Evolutionary conservation across 2,113 vertebrate genomes (phyloP), one percentile per base, ranked within the genome.

Genomic region (Ictidomys tridecemlineatus): DNA sequence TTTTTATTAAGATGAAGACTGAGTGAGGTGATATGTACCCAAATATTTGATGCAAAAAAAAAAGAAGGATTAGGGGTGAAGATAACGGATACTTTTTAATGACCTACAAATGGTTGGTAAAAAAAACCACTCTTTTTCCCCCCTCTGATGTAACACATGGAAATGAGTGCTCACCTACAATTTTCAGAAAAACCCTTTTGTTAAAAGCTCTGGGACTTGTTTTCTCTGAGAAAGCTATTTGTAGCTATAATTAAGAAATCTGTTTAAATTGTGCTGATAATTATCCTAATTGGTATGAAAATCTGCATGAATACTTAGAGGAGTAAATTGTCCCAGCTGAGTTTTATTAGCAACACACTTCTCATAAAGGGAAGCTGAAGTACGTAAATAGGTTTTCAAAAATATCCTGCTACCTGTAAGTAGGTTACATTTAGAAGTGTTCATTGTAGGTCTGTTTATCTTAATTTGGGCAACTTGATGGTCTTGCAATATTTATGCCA

Each of bases 351-450:
- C 72, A 97, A 63, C 45, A 89, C 10, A 84, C 70, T 97, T 94
- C 94, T 91, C 34, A 65, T 91, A 95, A 85, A 85, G 78, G 88
- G 61, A 95, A 91, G 72, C 34, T 83, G 30, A 96, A 97, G 65
- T 90, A 89, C 48, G 85, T 96, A 94, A 96, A 97, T 83, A 87
- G 89, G 16, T 94, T 97, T 97, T 95, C 65, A 96, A 91, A 95
- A 96, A 73, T 85, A 96, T 20, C 12, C 51, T 89, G 73, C 16
- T 95, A 67, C 45, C 32, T 93, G 22, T 89, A 98, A 97, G n/a
- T 95, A 96, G 93, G 87, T 91, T 89, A 91, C 56, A 67, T 93
- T 92, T 89, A 89, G 86, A 94, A 76, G 53, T 73, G 42, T 48
- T 90, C 67, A 91, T 82, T 79, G 70, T 87, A 24, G 73, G 37